Conservation (phyloP, 1,140 invertebrate genomes). For the Andrena cerasifolii region DNA sequence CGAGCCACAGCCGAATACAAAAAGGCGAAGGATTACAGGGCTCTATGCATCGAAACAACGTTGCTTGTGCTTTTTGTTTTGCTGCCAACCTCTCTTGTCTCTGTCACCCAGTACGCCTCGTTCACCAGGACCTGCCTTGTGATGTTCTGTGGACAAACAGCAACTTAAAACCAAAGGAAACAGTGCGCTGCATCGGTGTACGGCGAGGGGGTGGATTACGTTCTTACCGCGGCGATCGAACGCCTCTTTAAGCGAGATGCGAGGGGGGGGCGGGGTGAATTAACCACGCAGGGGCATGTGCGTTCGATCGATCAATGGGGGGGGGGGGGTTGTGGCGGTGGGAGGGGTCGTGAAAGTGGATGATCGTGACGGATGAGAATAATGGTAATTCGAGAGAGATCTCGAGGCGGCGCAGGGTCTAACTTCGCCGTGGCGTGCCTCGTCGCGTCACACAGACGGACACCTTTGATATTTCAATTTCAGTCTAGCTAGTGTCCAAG, state of each 20-base stretch:
- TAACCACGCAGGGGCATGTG: no score
- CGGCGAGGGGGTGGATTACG: neutral
- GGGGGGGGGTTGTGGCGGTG: no score
- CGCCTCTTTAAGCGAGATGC: no score
- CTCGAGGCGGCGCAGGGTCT: no score
- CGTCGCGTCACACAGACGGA: neutral
- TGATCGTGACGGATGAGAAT: neutral
- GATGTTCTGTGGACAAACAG: slow-evolving; percentile 91
- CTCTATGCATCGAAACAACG: slow-evolving; percentile 80
- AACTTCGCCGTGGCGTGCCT: no score
- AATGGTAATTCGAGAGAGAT: slow-evolving; percentile 1
- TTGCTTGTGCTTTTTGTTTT: slow-evolving; percentile 70
- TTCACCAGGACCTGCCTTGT: slow-evolving; percentile 96
- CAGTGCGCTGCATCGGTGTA: no score
- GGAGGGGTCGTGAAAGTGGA: no score
- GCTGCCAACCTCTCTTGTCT: slow-evolving; percentile 92
- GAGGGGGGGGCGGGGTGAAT: no score
- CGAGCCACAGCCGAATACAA: slow-evolving; percentile 40
- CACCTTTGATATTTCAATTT: no score
- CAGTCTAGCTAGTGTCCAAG: no score
- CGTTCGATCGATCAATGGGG: slow-evolving; percentile 7
- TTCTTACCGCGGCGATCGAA: neutral
- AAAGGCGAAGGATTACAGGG: slow-evolving; percentile 58
- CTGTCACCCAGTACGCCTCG: slow-evolving; percentile 94
- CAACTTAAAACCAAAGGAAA: slow-evolving; percentile 76